Conservation (phyloP, 1,140 invertebrate genomes). For the Drosophila sp. region DNA sequence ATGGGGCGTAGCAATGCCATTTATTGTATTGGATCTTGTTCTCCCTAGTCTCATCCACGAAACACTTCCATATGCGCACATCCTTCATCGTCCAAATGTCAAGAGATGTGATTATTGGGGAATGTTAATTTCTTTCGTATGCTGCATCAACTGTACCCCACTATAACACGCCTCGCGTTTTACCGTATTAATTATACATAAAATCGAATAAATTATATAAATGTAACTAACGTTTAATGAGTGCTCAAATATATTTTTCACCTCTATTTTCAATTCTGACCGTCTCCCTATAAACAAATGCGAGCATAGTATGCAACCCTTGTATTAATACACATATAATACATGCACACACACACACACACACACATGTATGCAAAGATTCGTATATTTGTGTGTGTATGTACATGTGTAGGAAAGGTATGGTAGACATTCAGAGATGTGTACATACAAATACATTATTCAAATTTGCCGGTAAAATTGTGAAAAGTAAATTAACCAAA, state of each 20-base stretch:
- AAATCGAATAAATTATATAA: conserved; percentile 9
- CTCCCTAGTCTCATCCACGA: neutral
- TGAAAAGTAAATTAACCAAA: neutral
- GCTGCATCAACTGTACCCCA: conserved; percentile 12
- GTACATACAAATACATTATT: conserved; percentile 17
- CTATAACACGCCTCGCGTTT: neutral
- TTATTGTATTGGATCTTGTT: conserved; percentile 1
- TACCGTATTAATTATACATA: conserved; percentile 2
- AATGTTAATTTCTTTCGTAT: neutral
- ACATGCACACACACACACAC: conserved; percentile 1
- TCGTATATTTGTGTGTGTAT: neutral
- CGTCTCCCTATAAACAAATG: conserved; percentile 11
- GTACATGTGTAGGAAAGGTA: conserved; percentile 3
- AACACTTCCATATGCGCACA: conserved; percentile 7
- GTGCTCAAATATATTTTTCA: conserved; percentile 7
- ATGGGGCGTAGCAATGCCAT: neutral
- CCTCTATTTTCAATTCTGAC: conserved; percentile 6
- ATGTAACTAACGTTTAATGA: conserved; percentile 2
- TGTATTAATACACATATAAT: conserved; percentile 10
- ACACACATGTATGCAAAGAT: conserved; percentile 1
- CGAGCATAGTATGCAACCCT: conserved; percentile 18
- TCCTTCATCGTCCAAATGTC: conserved; percentile 11
- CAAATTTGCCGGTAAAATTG: conserved; percentile 21
- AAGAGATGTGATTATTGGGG: conserved; percentile 3
- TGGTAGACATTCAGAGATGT: conserved; percentile 5